Evolutionary conservation across 2,113 vertebrate species (phyloP), one percentile per base, ranked within the genome.

Genomic region (Caranx melampygus): DNA sequence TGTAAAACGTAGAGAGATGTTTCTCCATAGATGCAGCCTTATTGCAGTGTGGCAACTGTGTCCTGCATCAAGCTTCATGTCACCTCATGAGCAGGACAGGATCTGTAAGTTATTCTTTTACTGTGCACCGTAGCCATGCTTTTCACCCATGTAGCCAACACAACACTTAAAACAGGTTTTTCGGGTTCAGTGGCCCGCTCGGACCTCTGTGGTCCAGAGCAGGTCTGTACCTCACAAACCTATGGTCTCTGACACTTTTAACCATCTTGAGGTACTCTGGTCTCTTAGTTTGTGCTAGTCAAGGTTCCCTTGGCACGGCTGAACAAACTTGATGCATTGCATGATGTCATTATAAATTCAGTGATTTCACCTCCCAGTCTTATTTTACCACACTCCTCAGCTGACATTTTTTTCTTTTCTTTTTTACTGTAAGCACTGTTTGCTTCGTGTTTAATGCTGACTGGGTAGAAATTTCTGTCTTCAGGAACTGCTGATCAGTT

Each of bases 21-120:
- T 81, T 83, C 68, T 64, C 44, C 33, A 62, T 72, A 75, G 47
- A 70, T 14, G 14, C 67, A 88, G 84, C 84, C 79, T 89, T 85
- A 84, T 64, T 74, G 66, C 81, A 55, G 57, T 33, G 77, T 76
- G 74, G 33, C 62, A 66, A 81, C 59, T 26, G 33, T 3, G 47
- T 73, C 2, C 18, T 66, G 18, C 74, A 59, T 33, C 26, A 21
- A 52, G 61, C 11, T 21, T 34, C 1, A 21, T 54, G 4, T 34
- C 2, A 8, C 63, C 34, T 72, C 26, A 37, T 15, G 14, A 33
- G 33, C 47, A 26, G 20, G 31, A 16, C 45, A 18, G 62, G 61
- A 58, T 47, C 21, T 55, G 10, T 61, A 47, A 34, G 15, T 52
- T 62, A 1, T 54, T 71, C 31, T 55, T 72, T 52, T 61, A 37